Percentiles rank a stretch among this genome's conserved stretches.
phyloP scores from a whole-genome alignment of 2,113 vertebrate genomes.

The Neopipo cinnamomea region DNA sequence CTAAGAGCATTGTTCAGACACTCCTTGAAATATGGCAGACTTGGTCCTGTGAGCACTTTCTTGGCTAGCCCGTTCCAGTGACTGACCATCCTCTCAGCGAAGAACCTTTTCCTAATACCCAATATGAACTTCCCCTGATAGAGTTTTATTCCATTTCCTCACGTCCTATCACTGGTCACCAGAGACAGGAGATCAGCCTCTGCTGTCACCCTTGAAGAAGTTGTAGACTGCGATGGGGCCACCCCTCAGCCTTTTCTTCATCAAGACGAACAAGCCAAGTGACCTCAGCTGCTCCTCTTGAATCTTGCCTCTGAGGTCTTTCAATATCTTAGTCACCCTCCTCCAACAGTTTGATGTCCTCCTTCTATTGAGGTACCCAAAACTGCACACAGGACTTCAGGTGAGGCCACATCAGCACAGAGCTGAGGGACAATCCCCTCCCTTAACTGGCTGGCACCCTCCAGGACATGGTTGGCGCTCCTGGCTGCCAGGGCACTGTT shows the following conservation, averaged over 20 bases:
- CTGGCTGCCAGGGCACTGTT: background rate
- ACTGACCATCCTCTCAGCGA: background rate
- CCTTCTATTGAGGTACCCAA: background rate
- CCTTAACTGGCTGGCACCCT: accelerated
- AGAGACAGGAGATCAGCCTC: background rate
- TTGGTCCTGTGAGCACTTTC: background rate
- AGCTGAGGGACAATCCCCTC: no score
- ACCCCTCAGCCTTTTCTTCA: background rate
- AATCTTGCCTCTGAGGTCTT: background rate
- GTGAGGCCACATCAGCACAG: background rate
- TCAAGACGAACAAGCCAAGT: background rate
- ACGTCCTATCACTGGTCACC: background rate
- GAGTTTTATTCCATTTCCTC: background rate
- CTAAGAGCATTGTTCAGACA: background rate
- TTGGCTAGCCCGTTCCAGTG: background rate
- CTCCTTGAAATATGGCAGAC: background rate
- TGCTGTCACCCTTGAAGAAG: background rate
- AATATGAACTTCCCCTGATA: background rate
- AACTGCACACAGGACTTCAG: background rate
- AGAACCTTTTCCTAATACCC: background rate
- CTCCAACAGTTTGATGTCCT: background rate
- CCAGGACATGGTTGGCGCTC: background rate
- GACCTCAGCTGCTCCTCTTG: accelerated
- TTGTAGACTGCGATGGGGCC: background rate
- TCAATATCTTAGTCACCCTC: background rate